These are phyloP conservation scores for Phytoseiulus persimilis DNA, from an alignment of 2,888 invertebrate species.

Conservation along the genomic window DNA sequence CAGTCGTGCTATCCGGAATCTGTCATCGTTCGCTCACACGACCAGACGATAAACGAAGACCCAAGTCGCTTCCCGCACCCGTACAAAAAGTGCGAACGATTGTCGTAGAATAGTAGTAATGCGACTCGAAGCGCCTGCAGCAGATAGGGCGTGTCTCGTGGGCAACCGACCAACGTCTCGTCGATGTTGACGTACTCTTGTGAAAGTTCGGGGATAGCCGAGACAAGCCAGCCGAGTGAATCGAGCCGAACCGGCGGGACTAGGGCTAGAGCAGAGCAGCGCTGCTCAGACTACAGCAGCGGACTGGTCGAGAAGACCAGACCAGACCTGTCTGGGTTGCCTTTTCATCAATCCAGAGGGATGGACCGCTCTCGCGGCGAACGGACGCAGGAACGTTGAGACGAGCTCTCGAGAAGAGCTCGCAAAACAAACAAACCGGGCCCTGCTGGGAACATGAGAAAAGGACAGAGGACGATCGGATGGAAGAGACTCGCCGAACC, in stretches of 20 bases:
- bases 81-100: background rate
- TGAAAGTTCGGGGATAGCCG: background rate
- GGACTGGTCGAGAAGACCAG: no score
- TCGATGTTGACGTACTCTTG: conserved; percentile 5
- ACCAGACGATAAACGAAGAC: background rate
- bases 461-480: background rate
- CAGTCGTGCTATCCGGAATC: background rate
- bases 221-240: background rate
- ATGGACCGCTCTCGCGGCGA: background rate
- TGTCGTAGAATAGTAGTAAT: background rate
- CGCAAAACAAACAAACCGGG: background rate
- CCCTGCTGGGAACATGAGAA: background rate
- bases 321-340: background rate
- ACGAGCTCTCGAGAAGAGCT: background rate
- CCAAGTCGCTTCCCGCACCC: background rate
- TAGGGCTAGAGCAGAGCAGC: background rate
- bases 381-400: background rate
- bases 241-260: background rate
- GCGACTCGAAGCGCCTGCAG: background rate
- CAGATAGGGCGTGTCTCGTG: background rate
- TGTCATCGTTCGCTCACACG: background rate
- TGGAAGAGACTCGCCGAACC: no score
- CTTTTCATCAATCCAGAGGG: background rate
- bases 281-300: no score
- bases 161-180: background rate